Conservation (phyloP, 1,140 invertebrate species). For the Rhagoletis pomonella region DNA sequence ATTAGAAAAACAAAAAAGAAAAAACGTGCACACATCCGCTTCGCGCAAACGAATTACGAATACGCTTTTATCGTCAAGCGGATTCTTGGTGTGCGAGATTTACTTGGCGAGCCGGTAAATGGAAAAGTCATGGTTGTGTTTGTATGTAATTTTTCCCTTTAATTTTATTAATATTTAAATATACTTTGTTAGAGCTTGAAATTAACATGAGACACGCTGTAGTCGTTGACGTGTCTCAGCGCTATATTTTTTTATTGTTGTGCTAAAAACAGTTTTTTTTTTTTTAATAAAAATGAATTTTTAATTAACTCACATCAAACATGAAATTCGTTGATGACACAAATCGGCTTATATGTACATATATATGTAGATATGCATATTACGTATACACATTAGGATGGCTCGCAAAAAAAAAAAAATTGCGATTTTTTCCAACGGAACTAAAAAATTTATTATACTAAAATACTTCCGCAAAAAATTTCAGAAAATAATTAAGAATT, state of each 20-base stretch:
- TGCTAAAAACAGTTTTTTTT: neutral
- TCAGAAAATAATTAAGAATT: no score
- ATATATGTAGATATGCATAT: neutral
- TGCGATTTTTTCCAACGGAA: no score
- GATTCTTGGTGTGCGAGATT: neutral
- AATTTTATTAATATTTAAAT: neutral
- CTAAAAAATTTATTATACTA: no score
- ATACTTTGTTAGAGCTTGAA: neutral
- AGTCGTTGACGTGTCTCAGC: no score
- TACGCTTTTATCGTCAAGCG: neutral
- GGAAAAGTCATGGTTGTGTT: neutral
- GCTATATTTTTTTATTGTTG: neutral
- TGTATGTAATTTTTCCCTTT: neutral
- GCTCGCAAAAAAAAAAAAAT: no score
- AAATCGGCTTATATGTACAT: no score
- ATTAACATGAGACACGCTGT: neutral
- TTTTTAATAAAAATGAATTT: slow-evolving; percentile 16
- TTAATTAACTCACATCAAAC: neutral
- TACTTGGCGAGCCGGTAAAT: neutral
- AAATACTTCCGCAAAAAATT: no score
- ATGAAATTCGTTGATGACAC: no score
- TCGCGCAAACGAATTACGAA: neutral
- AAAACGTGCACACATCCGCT: neutral
- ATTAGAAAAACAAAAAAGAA: neutral
- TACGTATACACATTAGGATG: neutral